A percentile compares a stretch with the other conserved stretches of the same genome.
Evolutionary conservation across 1,140 invertebrate species (phyloP).

Genomic region (Tyrophagus putrescentiae): DNA sequence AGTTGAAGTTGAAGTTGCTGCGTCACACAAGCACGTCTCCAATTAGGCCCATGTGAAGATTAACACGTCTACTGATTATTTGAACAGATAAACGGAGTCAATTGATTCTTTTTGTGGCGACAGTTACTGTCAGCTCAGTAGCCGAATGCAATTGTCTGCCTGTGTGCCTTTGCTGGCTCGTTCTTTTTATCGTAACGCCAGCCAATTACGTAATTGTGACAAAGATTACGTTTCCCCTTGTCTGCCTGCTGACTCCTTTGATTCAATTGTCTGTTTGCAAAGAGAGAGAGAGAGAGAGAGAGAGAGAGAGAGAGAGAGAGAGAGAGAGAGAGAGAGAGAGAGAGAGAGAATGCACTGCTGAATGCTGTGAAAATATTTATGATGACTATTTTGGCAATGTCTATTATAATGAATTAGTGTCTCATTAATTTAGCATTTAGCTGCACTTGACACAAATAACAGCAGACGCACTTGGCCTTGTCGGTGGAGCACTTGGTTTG

Average conservation of each 20-base stretch:
- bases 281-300: too few species aligned
- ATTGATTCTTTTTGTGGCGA: not conserved
- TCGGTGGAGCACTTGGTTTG: too few species aligned
- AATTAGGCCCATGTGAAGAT: constrained; percentile 11
- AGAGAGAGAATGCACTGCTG: too few species aligned
- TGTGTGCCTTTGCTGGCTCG: too few species aligned
- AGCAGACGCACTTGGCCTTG: not conserved
- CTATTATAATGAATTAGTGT: constrained; percentile 4
- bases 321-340: too few species aligned
- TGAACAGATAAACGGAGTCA: not conserved
- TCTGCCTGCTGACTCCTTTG: too few species aligned
- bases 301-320: too few species aligned
- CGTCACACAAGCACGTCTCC: not conserved
- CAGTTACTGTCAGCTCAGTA: not conserved
- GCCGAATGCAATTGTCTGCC: not conserved
- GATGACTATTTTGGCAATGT: not conserved
- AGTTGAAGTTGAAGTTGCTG: not conserved
- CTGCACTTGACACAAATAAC: not conserved
- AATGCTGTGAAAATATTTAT: too few species aligned
- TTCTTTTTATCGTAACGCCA: too few species aligned
- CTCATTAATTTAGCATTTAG: not conserved
- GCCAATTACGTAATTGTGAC: too few species aligned
- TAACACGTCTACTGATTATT: constrained; percentile 5
- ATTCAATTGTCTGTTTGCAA: too few species aligned
- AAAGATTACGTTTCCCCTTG: too few species aligned